Evolutionary conservation across 1,140 invertebrate genomes (phyloP).

Genomic region (Bombyx mandarina): DNA sequence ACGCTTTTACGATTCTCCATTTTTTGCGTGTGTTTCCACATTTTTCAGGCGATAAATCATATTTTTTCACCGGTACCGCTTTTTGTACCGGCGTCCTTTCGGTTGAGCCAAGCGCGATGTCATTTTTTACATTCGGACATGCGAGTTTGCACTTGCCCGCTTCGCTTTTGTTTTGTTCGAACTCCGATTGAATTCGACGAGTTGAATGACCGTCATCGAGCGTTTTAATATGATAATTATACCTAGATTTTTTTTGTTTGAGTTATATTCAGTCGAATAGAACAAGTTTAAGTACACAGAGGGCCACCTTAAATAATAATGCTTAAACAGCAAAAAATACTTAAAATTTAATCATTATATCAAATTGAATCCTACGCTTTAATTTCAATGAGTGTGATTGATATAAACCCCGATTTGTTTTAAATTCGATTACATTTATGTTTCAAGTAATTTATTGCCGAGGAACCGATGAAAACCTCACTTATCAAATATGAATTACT

Average conservation of each 20-base stretch:
- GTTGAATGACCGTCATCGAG: slow-evolving; percentile 21
- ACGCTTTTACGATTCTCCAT: slow-evolving; percentile 60
- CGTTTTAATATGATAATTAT: background rate
- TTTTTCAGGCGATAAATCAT: slow-evolving; percentile 72
- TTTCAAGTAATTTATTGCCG: background rate
- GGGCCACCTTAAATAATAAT: slow-evolving; percentile 8
- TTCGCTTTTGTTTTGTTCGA: slow-evolving; percentile 54
- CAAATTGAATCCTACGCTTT: too few species aligned
- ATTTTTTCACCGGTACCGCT: slow-evolving; percentile 69
- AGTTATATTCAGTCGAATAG: background rate
- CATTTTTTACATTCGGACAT: slow-evolving; percentile 63
- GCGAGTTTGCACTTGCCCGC: slow-evolving; percentile 53
- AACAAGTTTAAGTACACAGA: background rate
- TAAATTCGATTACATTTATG: too few species aligned
- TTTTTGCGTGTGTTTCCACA: slow-evolving; percentile 69
- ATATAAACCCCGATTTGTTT: too few species aligned
- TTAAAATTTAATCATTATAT: too few species aligned
- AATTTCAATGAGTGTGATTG: too few species aligned
- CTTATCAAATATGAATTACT: too few species aligned
- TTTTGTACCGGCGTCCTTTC: slow-evolving; percentile 61
- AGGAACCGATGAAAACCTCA: slow-evolving; percentile 33
- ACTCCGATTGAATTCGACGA: slow-evolving; percentile 50
- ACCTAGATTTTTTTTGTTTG: background rate
- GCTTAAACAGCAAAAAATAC: too few species aligned
- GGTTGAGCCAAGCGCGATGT: slow-evolving; percentile 56